These are phyloP conservation scores for Tiliacea citrago DNA, from an alignment of 2,888 invertebrate species.

Conservation along the genomic window DNA sequence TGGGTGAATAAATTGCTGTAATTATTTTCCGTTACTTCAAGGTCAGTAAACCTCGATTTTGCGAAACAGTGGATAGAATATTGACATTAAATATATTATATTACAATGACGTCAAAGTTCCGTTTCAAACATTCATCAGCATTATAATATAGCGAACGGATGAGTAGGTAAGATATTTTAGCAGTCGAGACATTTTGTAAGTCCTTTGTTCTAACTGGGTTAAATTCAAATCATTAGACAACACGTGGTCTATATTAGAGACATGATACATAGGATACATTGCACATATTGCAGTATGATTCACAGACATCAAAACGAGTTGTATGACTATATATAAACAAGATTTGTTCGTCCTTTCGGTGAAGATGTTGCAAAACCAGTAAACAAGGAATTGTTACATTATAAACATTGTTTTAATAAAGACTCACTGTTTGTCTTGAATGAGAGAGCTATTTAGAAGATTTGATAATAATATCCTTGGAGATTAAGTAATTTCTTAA, in stretches of 20 bases:
- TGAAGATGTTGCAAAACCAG: constrained; percentile 28
- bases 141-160: neutral
- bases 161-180: constrained; percentile 13
- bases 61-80: constrained; percentile 4
- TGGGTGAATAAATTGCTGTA: constrained; percentile 40
- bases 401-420: constrained; percentile 19
- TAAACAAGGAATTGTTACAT: constrained; percentile 22
- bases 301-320: constrained; percentile 70
- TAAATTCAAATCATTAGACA: constrained; percentile 13
- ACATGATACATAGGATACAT: constrained; percentile 53
- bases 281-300: constrained; percentile 69
- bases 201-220: constrained; percentile 7
- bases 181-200: neutral
- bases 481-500: constrained; percentile 2
- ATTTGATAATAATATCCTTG: neutral
- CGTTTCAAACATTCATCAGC: constrained; percentile 2
- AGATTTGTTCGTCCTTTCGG: constrained; percentile 34
- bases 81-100: neutral
- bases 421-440: constrained; percentile 1
- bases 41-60: neutral
- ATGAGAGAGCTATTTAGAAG: neutral
- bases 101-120: constrained; percentile 6
- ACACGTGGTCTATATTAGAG: constrained; percentile 60
- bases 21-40: constrained; percentile 23
- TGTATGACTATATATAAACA: constrained; percentile 52